These are phyloP conservation scores for Zelostemma sp. DNA, from an alignment of 1,140 invertebrate genomes.

Conservation along the genomic window DNA sequence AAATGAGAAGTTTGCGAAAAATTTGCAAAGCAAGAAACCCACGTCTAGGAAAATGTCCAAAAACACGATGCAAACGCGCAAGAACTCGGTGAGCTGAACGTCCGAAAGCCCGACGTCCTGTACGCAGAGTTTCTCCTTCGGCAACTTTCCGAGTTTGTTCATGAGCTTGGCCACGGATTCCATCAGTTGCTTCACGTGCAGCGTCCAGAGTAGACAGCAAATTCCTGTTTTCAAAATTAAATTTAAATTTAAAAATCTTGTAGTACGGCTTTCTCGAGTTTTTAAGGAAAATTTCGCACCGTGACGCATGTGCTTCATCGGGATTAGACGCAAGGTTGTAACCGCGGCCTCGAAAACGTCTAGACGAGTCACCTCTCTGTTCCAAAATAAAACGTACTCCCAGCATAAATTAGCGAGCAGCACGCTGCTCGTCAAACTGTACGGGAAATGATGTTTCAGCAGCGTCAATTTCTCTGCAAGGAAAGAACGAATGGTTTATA, in stretches of 20 bases:
- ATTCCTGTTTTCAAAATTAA: slow-evolving; percentile 69
- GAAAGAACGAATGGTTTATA: too few species aligned
- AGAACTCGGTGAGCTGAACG: slow-evolving; percentile 76
- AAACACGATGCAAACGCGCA: slow-evolving; percentile 78
- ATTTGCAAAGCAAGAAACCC: slow-evolving; percentile 33
- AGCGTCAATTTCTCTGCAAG: slow-evolving; percentile 64
- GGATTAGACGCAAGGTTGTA: slow-evolving; percentile 70
- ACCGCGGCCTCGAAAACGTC: slow-evolving; percentile 76
- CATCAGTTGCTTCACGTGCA: slow-evolving; percentile 83
- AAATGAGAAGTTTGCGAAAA: too few species aligned
- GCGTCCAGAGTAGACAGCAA: slow-evolving; percentile 88
- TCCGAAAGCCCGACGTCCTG: slow-evolving; percentile 83
- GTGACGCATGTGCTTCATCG: slow-evolving; percentile 75
- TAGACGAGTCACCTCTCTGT: slow-evolving; percentile 80
- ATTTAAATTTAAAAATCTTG: background rate
- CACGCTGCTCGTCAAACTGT: slow-evolving; percentile 84
- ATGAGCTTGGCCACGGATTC: slow-evolving; percentile 82
- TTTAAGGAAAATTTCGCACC: slow-evolving; percentile 63
- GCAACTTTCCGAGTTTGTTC: slow-evolving; percentile 89
- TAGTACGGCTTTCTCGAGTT: too few species aligned
- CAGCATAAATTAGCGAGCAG: slow-evolving; percentile 89
- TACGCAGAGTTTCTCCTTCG: slow-evolving; percentile 84
- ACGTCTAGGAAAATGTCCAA: slow-evolving; percentile 83
- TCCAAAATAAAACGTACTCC: slow-evolving; percentile 91
- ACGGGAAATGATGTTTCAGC: slow-evolving; percentile 83